A percentile compares a stretch with the other conserved stretches of the same genome.
These are phyloP conservation scores for Pseudanteris insignis DNA, from an alignment of 2,888 invertebrate genomes.

Conservation along the genomic window DNA sequence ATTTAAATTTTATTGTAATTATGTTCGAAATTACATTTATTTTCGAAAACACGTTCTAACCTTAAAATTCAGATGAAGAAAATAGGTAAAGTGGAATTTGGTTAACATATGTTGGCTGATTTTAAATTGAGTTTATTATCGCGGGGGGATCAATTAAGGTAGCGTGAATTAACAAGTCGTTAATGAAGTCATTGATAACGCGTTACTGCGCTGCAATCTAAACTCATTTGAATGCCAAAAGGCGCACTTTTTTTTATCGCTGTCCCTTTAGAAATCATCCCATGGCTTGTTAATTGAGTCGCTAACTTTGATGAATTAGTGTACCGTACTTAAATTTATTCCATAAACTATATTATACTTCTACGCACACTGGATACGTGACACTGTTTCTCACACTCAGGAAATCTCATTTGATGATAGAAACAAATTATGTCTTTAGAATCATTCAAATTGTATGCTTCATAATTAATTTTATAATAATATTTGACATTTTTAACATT, in stretches of 20 bases:
- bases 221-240: conserved; percentile 43
- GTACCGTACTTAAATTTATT: conserved; percentile 49
- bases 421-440: conserved; percentile 5
- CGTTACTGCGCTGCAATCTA: conserved; percentile 33
- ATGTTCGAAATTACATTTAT: too few species aligned
- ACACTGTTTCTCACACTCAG: too few species aligned
- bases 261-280: conserved; percentile 50
- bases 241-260: too few species aligned
- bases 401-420: too few species aligned
- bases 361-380: conserved; percentile 3
- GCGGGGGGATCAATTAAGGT: conserved; percentile 41
- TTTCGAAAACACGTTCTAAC: too few species aligned
- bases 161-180: conserved; percentile 43
- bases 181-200: conserved; percentile 44
- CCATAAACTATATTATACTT: conserved; percentile 9
- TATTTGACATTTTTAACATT: not conserved
- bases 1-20: too few species aligned
- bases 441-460: conserved; percentile 4
- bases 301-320: conserved; percentile 57
- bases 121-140: not conserved
- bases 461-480: too few species aligned
- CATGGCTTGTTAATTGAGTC: conserved; percentile 53
- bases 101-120: too few species aligned
- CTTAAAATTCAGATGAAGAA: too few species aligned
- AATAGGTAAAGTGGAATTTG: too few species aligned